Conservation (phyloP, 2,797 vertebrate species). For the Bradypodion ventrale region DNA sequence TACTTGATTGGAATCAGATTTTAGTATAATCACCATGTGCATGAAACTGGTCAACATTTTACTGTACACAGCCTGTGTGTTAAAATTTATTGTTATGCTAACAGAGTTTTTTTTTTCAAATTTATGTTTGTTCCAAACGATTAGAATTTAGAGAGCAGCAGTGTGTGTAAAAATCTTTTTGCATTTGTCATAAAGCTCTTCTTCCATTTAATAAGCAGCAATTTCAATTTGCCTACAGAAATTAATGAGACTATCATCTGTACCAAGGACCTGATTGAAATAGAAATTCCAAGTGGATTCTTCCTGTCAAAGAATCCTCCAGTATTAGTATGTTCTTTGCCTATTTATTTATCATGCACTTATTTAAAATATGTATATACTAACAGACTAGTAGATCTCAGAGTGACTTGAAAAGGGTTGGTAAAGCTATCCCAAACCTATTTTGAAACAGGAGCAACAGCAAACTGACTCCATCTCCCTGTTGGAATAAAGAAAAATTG, state of each 20-base stretch:
- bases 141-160: no score
- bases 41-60: conserved; percentile 24
- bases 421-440: neutral
- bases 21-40: neutral
- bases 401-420: no score
- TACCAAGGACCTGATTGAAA: conserved; percentile 53
- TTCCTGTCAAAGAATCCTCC: conserved; percentile 51
- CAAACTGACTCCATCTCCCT: neutral
- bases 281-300: conserved; percentile 52
- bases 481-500: no score
- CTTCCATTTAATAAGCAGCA: neutral
- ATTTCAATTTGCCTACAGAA: conserved; percentile 44
- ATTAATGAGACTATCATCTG: conserved; percentile 51
- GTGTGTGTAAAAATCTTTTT: neutral
- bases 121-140: neutral
- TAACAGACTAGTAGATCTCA: no score
- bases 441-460: neutral
- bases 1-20: neutral
- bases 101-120: neutral
- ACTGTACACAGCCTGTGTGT: neutral
- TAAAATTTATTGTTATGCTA: neutral
- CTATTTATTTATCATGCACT: no score
- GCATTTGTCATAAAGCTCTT: neutral
- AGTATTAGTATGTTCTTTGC: conserved; percentile 37
- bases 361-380: no score